These are phyloP conservation scores for Hylia prasina DNA, from an alignment of 2,113 vertebrate species.

Conservation along the genomic window DNA sequence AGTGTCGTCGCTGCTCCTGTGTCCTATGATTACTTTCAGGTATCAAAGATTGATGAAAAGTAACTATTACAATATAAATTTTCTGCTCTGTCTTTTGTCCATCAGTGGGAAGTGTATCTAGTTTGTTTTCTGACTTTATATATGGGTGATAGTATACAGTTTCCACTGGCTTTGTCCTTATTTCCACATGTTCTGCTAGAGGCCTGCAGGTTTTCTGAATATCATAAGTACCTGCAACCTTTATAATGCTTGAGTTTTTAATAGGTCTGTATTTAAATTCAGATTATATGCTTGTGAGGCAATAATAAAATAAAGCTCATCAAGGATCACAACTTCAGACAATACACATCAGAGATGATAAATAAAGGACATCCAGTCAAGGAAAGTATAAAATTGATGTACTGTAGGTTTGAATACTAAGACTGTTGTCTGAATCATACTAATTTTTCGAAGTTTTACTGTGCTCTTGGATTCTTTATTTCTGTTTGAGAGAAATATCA, in stretches of 20 bases:
- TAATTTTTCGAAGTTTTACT: slow-evolving; percentile 44
- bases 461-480: slow-evolving; percentile 30
- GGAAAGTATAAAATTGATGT: slow-evolving; percentile 14
- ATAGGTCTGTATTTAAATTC: neutral
- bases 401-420: neutral
- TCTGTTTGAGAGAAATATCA: slow-evolving; percentile 23
- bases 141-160: neutral
- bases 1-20: neutral
- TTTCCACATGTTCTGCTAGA: neutral
- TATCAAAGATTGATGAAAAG: neutral
- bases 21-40: neutral
- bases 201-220: neutral
- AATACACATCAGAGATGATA: neutral
- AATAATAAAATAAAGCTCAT: neutral
- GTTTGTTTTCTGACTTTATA: neutral
- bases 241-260: neutral
- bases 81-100: neutral
- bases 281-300: neutral
- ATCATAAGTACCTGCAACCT: neutral
- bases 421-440: neutral
- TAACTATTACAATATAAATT: neutral
- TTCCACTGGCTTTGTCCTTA: neutral
- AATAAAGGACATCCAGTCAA: neutral
- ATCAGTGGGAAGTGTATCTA: neutral
- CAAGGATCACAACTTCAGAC: neutral